Percentiles rank a stretch among this genome's conserved stretches.
Evolutionary conservation across 2,888 invertebrate species (phyloP).

Genomic region (Eulithis prunata): DNA sequence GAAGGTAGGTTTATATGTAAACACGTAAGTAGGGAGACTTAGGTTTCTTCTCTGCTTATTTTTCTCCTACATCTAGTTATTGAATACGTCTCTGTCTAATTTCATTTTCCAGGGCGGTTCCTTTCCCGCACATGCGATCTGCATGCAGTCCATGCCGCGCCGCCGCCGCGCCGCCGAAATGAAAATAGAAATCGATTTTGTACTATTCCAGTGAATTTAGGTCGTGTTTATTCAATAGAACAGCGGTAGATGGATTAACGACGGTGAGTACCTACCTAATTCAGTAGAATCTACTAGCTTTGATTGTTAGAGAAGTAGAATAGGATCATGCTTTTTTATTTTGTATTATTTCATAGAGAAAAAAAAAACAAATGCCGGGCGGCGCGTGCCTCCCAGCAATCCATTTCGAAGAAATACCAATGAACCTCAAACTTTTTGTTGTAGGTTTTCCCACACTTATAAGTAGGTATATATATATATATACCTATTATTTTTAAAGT

Average conservation of each 20-base stretch:
- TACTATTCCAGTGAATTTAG: conserved; percentile 37
- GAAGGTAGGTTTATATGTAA: no score
- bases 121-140: conserved; percentile 73
- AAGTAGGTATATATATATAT: no score
- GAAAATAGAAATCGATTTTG: conserved; percentile 74
- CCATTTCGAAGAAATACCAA: no score
- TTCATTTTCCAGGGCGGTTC: conserved; percentile 54
- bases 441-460: no score
- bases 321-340: neutral
- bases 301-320: conserved; percentile 1
- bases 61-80: neutral
- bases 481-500: no score
- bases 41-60: no score
- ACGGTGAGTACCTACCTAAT: conserved; percentile 28
- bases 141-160: conserved; percentile 51
- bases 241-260: conserved; percentile 33
- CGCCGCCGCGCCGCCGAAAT: conserved; percentile 46
- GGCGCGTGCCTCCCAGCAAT: no score
- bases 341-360: neutral
- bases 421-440: no score
- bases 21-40: no score
- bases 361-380: conserved; percentile 1
- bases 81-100: conserved; percentile 55
- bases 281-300: neutral
- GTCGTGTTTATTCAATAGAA: conserved; percentile 37